Percentiles rank a stretch among this genome's conserved stretches.
Evolutionary conservation across 1,140 invertebrate species (phyloP).

Genomic region (Zaprionus inermis): DNA sequence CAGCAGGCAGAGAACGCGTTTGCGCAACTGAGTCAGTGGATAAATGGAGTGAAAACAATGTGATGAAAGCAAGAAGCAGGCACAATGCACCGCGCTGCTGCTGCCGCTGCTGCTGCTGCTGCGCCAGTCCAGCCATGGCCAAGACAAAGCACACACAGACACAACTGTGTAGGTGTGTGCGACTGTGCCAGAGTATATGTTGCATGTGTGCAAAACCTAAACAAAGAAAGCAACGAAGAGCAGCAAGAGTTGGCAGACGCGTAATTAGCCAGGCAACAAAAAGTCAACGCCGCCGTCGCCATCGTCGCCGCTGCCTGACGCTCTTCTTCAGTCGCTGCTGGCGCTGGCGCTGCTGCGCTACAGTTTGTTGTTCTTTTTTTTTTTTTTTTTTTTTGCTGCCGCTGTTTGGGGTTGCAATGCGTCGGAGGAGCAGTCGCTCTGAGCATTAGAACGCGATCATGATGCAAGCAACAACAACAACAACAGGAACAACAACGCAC

Average conservation of each 20-base stretch:
- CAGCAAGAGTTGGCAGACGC: constrained; percentile 31
- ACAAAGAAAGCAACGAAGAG: constrained; percentile 37
- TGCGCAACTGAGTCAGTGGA: constrained; percentile 48
- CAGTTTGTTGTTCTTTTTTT: constrained; percentile 2
- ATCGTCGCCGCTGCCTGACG: not conserved
- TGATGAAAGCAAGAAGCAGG: constrained; percentile 27
- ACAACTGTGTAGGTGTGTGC: constrained; percentile 24
- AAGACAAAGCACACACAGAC: constrained; percentile 67
- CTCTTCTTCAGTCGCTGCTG: constrained; percentile 15
- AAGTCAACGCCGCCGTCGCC: constrained; percentile 31
- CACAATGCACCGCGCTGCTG: constrained; percentile 34
- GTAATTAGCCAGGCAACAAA: constrained; percentile 40
- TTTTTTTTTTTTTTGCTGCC: not conserved
- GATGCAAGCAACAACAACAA: constrained; percentile 4
- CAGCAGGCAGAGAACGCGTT: constrained; percentile 25
- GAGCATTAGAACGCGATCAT: constrained; percentile 66
- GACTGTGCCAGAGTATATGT: not conserved
- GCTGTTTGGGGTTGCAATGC: constrained; percentile 5
- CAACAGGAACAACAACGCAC: constrained; percentile 19
- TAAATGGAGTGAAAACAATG: constrained; percentile 34
- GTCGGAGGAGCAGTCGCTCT: constrained; percentile 18
- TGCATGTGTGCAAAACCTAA: constrained; percentile 20
- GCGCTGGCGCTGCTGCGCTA: constrained; percentile 1
- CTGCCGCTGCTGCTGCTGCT: constrained; percentile 11
- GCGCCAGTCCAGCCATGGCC: constrained; percentile 39